Base-by-base conservation (phyloP, 1,140 invertebrate species). In the Euschistus heros region DNA sequence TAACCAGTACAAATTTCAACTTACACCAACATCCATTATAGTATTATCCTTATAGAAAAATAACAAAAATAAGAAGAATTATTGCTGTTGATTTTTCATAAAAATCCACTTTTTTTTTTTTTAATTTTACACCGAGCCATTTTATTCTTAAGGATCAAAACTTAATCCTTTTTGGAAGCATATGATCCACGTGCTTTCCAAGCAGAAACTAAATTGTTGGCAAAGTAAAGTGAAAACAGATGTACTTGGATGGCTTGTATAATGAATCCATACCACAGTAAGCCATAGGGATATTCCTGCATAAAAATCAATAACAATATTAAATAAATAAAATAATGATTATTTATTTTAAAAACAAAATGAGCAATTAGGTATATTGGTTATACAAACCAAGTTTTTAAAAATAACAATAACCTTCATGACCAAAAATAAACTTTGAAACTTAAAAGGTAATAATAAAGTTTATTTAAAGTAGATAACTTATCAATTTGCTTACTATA, bases 261-360 rank as follows among this genome's bases (percentile, higher is more conserved):
- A 60, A 97, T 85, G 77, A 97, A 98, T 55, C 85, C 88, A 75
- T 94, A 96, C 94, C 94, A 97, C 64, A 97, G 79, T 20, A 97
- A 76, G 30, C 91, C 92, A 74, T 96, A 92, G 0, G 94, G 94
- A 72, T 91, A 88, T 33, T 86, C 88, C 88, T 94, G 76, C 33
- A 37, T 37, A 37, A 37, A 1, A 37, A 10, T 10, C 7, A 37
- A 30, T 30, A 30, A 4, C 27, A 30, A 30, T 4, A 30, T 30
- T 30, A 30, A 37, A 10, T 6, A 37, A 37, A 10, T 37, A 37
- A 1, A 10, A 37, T 10, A 13, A 1, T 10, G 33, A 10, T 30
- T 5, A 37, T 2, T 37, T 37, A 6, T 37, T 37, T 37, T 37
- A 37, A 37, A 4, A 37, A 30, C 3, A 5, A 37, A 10, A 37